phyloP scores from a whole-genome alignment of 2,888 invertebrate genomes.

The Drosophila meridiana region DNA sequence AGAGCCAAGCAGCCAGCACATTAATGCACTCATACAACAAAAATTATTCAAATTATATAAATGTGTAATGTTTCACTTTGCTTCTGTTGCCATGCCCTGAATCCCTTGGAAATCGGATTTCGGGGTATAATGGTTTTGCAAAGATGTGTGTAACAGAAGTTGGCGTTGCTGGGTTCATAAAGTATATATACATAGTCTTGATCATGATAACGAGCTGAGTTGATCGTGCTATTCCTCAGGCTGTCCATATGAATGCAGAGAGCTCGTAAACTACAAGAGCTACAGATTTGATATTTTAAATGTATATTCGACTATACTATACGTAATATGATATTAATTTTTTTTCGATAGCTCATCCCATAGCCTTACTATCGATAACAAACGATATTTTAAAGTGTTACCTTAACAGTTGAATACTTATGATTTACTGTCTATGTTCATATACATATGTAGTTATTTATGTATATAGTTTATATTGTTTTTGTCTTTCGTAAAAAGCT shows the following conservation, averaged over 20 bases:
- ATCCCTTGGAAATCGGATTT: neutral
- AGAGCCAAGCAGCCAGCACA: constrained; percentile 5
- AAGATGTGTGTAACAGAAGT: neutral
- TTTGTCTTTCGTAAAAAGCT: neutral
- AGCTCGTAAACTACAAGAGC: too few relatives aligned
- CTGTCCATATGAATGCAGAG: too few relatives aligned
- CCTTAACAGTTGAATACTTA: neutral
- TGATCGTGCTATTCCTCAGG: too few relatives aligned
- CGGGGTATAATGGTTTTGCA: neutral
- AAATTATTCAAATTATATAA: constrained; percentile 12
- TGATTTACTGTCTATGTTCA: neutral
- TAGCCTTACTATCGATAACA: neutral
- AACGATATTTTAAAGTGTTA: neutral
- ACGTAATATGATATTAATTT: neutral
- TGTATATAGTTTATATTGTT: too few relatives aligned
- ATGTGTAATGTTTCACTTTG: neutral
- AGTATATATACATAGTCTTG: neutral
- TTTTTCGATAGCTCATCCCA: neutral
- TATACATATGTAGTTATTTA: neutral
- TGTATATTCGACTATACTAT: neutral
- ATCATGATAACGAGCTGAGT: neutral
- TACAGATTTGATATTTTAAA: neutral
- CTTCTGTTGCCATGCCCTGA: neutral
- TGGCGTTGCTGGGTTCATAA: neutral
- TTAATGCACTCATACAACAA: constrained; percentile 9